These are phyloP conservation scores for Pterobdella sp. DNA, from an alignment of 2,888 invertebrate genomes.

Conservation along the genomic window DNA sequence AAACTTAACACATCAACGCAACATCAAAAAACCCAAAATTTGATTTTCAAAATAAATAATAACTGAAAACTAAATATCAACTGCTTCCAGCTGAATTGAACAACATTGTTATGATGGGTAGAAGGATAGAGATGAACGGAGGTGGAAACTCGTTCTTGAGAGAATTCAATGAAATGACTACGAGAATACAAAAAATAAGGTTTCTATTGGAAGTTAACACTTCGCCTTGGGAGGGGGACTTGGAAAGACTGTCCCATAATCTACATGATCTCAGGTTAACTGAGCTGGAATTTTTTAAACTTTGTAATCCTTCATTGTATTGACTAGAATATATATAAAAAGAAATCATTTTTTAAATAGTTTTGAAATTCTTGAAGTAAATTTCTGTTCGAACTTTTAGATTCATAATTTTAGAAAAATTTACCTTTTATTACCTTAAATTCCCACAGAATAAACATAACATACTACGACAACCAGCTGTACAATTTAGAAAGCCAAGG, in stretches of 20 bases:
- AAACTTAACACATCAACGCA: too few species aligned
- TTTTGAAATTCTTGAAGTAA: neutral
- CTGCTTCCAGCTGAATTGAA: conserved; percentile 20
- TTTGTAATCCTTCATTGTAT: too few species aligned
- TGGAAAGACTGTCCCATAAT: neutral
- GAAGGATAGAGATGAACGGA: neutral
- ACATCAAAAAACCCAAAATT: too few species aligned
- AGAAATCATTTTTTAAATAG: neutral
- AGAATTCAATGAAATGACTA: conserved; percentile 19
- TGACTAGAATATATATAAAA: too few species aligned
- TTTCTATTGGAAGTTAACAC: neutral
- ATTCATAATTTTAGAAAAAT: too few species aligned
- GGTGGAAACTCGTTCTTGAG: neutral
- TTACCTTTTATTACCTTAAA: too few species aligned
- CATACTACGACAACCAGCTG: conserved; percentile 8
- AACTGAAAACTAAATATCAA: too few species aligned
- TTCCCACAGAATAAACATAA: conserved; percentile 14
- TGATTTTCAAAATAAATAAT: too few species aligned
- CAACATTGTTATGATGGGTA: neutral
- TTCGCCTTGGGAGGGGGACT: neutral
- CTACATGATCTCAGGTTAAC: neutral
- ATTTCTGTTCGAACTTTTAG: neutral
- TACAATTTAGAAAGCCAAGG: neutral
- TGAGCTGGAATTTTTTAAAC: too few species aligned
- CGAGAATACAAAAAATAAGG: conserved; percentile 3